These are phyloP conservation scores for Oryzias sinensis DNA, from an alignment of 2,797 vertebrate genomes.

Conservation along the genomic window DNA sequence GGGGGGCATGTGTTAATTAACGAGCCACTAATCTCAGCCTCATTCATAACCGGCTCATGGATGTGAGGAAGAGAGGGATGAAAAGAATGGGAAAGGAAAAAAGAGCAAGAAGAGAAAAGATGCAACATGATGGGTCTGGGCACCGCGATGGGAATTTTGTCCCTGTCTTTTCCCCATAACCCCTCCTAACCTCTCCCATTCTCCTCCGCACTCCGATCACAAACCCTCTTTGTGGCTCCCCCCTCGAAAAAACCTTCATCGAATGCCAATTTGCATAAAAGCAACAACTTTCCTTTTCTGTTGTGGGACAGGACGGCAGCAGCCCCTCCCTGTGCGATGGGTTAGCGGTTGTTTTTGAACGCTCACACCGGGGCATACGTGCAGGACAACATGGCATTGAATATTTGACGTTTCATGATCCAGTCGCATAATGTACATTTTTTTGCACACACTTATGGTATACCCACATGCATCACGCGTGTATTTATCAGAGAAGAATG, in stretches of 20 bases:
- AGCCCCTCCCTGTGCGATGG: constrained; percentile 55
- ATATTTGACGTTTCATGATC: constrained; percentile 55
- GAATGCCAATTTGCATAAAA: constrained; percentile 82
- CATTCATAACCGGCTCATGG: constrained; percentile 69
- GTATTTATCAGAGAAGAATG: constrained; percentile 34
- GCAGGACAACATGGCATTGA: constrained; percentile 47
- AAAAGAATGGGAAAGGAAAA: constrained; percentile 39
- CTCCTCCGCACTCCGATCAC: constrained; percentile 64
- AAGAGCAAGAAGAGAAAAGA: constrained; percentile 38
- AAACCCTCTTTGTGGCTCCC: constrained; percentile 73
- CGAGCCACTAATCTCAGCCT: constrained; percentile 64
- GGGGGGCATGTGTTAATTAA: constrained; percentile 64
- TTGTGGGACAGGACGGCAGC: constrained; percentile 51
- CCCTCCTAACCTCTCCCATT: constrained; percentile 74
- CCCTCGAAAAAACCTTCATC: constrained; percentile 65
- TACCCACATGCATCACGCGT: constrained; percentile 13
- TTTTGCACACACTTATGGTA: constrained; percentile 20
- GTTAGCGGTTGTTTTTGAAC: constrained; percentile 55
- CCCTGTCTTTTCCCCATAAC: constrained; percentile 77
- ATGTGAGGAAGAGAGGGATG: constrained; percentile 54
- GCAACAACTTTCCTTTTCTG: constrained; percentile 68
- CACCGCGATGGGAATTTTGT: constrained; percentile 75
- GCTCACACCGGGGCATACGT: constrained; percentile 34
- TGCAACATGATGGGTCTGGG: constrained; percentile 62
- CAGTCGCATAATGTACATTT: constrained; percentile 41